These are phyloP conservation scores for Noctua pronuba DNA, from an alignment of 2,888 invertebrate species.

Conservation along the genomic window DNA sequence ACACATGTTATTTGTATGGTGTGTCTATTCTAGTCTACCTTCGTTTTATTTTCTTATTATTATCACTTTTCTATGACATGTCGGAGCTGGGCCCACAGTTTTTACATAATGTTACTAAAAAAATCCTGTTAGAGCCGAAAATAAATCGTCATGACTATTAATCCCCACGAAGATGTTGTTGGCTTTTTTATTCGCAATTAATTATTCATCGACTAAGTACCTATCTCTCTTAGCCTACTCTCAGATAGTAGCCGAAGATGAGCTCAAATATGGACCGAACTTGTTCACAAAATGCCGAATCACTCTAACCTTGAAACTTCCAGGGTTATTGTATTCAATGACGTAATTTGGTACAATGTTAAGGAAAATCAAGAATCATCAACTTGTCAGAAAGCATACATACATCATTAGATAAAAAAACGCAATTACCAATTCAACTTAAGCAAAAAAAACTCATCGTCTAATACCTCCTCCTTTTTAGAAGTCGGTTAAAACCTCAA, in stretches of 20 bases:
- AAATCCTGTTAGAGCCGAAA: too few relatives aligned
- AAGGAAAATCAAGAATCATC: conserved; percentile 40
- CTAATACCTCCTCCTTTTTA: not conserved
- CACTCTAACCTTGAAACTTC: conserved; percentile 38
- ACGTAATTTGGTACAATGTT: conserved; percentile 24
- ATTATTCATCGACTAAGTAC: not conserved
- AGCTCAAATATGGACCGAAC: not conserved
- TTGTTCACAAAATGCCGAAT: conserved; percentile 16
- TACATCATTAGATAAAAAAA: conserved; percentile 35
- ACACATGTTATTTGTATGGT: too few relatives aligned
- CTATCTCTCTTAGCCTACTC: not conserved
- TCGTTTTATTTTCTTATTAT: not conserved
- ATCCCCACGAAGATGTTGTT: not conserved
- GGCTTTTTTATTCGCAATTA: not conserved
- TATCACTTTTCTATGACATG: not conserved
- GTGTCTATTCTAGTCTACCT: not conserved
- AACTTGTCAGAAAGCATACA: conserved; percentile 28
- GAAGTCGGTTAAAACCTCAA: conserved; percentile 18
- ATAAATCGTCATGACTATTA: not conserved
- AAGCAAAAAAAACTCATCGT: conserved; percentile 8
- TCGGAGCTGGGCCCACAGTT: too few relatives aligned
- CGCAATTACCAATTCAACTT: conserved; percentile 17
- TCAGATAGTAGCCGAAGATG: not conserved
- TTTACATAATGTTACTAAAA: too few relatives aligned
- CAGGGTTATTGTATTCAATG: conserved; percentile 20